Evolutionary conservation across 2,888 invertebrate genomes (phyloP).

Genomic region (Byasa hedistus): DNA sequence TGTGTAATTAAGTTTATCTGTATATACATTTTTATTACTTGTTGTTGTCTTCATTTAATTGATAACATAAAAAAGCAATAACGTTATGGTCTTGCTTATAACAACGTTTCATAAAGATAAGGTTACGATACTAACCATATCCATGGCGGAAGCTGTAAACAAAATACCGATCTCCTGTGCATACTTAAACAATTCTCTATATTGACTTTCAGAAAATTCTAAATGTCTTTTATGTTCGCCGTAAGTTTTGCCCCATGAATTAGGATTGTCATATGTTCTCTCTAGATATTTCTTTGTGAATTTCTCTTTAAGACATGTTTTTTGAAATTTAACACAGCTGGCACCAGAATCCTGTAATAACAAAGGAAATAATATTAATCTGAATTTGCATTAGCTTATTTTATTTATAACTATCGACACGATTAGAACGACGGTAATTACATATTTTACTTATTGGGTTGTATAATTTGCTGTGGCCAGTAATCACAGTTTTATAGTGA

Average conservation of each 20-base stretch:
- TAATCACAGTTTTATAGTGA: background rate
- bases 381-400: background rate
- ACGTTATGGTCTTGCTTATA: too few species aligned
- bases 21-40: background rate
- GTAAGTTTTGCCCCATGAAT: conserved; percentile 90
- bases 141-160: conserved; percentile 91
- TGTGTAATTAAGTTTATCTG: conserved; percentile 6
- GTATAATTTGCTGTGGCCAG: background rate
- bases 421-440: background rate
- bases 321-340: conserved; percentile 92
- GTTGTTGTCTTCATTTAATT: too few species aligned
- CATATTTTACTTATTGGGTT: conserved; percentile 6
- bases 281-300: conserved; percentile 84
- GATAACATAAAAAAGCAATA: background rate
- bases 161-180: conserved; percentile 82
- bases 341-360: conserved; percentile 84
- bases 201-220: conserved; percentile 86
- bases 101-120: too few species aligned
- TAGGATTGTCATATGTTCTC: conserved; percentile 80
- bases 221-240: conserved; percentile 87
- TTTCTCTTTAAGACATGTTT: conserved; percentile 85
- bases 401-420: background rate
- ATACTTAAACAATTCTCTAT: conserved; percentile 82
- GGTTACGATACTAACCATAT: conserved; percentile 73
- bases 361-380: background rate